Conservation (phyloP, 2,797 vertebrate genomes). For the Lates japonicus region DNA sequence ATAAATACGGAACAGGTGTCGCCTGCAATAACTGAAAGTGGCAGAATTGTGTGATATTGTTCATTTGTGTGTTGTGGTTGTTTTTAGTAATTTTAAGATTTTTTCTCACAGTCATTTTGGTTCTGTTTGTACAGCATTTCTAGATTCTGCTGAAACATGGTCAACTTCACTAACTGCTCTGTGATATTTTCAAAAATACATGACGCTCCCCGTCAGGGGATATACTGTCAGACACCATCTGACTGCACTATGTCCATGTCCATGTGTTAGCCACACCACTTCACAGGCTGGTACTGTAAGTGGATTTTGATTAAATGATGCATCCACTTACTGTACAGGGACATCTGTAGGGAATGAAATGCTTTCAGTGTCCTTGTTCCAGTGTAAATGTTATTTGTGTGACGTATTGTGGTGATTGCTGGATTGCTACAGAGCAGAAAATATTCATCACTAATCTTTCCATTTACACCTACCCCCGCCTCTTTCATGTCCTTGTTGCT, state of each 20-base stretch:
- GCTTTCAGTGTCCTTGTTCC: neutral
- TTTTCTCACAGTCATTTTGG: too few relatives aligned
- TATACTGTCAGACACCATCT: neutral
- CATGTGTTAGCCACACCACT: neutral
- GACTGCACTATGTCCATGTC: neutral
- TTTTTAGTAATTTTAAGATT: too few relatives aligned
- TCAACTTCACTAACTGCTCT: neutral
- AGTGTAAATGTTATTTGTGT: neutral
- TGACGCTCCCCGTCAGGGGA: neutral
- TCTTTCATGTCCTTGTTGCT: constrained; percentile 37
- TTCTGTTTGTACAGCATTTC: neutral
- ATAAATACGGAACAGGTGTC: neutral
- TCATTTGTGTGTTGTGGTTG: too few relatives aligned
- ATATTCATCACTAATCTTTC: constrained; percentile 17
- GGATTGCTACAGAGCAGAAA: neutral
- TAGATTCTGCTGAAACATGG: neutral
- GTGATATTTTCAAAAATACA: neutral
- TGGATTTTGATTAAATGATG: constrained; percentile 7
- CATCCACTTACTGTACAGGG: neutral
- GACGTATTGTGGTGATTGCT: neutral
- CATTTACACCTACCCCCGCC: constrained; percentile 7
- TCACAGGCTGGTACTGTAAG: neutral
- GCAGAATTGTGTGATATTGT: neutral
- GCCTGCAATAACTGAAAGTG: neutral
- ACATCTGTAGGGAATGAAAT: neutral